Conservation (phyloP, 2,888 invertebrate species). For the Eudasyphora cyanicolor region DNA sequence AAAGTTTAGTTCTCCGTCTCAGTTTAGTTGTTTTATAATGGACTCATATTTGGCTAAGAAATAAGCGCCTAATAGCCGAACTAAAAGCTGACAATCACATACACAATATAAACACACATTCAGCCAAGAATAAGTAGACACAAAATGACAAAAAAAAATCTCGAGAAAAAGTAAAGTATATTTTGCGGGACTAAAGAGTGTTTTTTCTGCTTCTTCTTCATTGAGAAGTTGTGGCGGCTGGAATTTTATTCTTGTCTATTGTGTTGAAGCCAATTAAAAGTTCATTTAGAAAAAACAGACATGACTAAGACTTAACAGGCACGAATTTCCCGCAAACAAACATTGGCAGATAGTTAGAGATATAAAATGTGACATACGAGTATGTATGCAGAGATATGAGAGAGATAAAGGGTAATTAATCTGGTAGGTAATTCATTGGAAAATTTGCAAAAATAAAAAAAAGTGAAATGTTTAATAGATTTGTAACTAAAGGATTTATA, state of each 20-base stretch:
- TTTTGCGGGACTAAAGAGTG: not conserved
- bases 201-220: not conserved
- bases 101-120: not conserved
- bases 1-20: not conserved
- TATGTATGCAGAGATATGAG: not conserved
- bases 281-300: slow-evolving; percentile 56
- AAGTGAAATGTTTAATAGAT: too few species aligned
- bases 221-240: not conserved
- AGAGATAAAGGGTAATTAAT: not conserved
- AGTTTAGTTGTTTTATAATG: not conserved
- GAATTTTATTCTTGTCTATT: not conserved
- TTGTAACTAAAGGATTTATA: too few species aligned
- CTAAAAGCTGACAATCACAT: not conserved
- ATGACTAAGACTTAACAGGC: not conserved
- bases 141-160: not conserved
- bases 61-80: not conserved
- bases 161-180: not conserved
- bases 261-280: slow-evolving; percentile 62
- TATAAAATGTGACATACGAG: not conserved
- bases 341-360: not conserved
- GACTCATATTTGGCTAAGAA: slow-evolving; percentile 3
- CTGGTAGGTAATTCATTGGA: too few species aligned
- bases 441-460: too few species aligned
- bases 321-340: not conserved
- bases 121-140: not conserved